These are phyloP conservation scores for Leucophenga varia DNA, from an alignment of 1,140 invertebrate genomes.

Conservation along the genomic window DNA sequence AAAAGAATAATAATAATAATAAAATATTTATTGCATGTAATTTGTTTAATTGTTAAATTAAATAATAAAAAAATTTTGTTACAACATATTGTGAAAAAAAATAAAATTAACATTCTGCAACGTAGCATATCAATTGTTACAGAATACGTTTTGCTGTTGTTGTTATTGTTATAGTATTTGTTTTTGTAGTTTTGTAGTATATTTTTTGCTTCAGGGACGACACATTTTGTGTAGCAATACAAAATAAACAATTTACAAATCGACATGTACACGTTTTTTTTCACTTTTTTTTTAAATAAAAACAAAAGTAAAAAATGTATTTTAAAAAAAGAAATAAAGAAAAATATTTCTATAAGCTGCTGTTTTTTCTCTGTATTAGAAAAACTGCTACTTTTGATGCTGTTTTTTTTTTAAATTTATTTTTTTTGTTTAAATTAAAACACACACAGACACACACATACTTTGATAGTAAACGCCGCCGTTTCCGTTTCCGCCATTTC, in stretches of 20 bases:
- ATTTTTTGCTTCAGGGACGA: conserved; percentile 22
- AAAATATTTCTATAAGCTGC: conserved; percentile 5
- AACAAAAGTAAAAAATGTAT: conserved; percentile 26
- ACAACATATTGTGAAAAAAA: conserved; percentile 9
- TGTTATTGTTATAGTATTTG: conserved; percentile 1
- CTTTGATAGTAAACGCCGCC: conserved; percentile 52
- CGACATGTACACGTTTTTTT: too few relatives aligned
- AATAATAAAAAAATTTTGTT: conserved; percentile 7
- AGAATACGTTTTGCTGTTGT: too few relatives aligned
- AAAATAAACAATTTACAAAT: conserved; percentile 12
- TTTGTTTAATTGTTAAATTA: neutral
- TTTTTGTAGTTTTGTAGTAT: too few relatives aligned
- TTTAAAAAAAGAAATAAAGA: conserved; percentile 20
- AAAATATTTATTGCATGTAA: conserved; percentile 2
- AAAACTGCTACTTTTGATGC: conserved; percentile 19
- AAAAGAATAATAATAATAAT: conserved; percentile 17
- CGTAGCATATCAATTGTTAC: too few relatives aligned
- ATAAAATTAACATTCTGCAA: too few relatives aligned
- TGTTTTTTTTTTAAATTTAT: conserved; percentile 32
- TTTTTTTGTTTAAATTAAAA: conserved; percentile 48
- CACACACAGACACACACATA: conserved; percentile 50
- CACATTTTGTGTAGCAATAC: too few relatives aligned
- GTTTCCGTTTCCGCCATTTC: conserved; percentile 38
- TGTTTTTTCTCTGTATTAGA: conserved; percentile 9
- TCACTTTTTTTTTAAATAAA: conserved; percentile 7